Evolutionary conservation across 2,888 invertebrate genomes (phyloP), one percentile per base, ranked within the genome.

Genomic region (Phaonia tiefii): DNA sequence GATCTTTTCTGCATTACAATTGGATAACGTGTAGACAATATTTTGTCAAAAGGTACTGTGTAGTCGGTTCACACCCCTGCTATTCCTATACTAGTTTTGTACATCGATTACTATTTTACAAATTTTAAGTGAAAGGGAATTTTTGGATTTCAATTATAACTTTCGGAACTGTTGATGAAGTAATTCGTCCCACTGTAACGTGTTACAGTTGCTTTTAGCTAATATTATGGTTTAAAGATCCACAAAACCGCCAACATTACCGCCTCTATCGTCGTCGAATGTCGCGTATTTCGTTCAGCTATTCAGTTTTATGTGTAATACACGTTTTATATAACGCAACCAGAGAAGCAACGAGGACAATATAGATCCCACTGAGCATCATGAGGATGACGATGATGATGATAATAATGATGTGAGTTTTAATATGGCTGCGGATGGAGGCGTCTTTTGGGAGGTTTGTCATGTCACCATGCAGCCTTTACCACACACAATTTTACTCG

Each of bases 181-280:
- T 7, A 2, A n/a, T 31, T 58, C 46, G 15, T 54, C 22, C 54
- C 37, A 26, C 63, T 13, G 31, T 10, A 25, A 46, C 31, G n/a
- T n/a, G 15, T 46, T 26, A 25, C 5, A 15, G 49, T 44, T 49
- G 49, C 49, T 58, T 67, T n/a, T n/a, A 54, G 75, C 63, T 75
- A 80, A 80, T 72, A 46, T 75, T 80, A 80, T 80, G 71, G 72
- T 56, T 72, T 37, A 44, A 75, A 63, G 72, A 31, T 31, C 54
- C 49, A 73, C 49, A n/a, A n/a, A n/a, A n/a, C n/a, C n/a, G n/a
- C 69, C 49, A 31, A 11, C 60, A 11, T 11, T 31, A 39, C 51
- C 22, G 51, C 17, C 17, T 20, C 4, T 20, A 20, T 4, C 3
- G 11, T 31, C 26, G 37, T 58, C n/a, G n/a, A n/a, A n/a, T n/a